Evolutionary conservation across 2,797 vertebrate genomes (phyloP).

Genomic region (Semotilus atromaculatus): DNA sequence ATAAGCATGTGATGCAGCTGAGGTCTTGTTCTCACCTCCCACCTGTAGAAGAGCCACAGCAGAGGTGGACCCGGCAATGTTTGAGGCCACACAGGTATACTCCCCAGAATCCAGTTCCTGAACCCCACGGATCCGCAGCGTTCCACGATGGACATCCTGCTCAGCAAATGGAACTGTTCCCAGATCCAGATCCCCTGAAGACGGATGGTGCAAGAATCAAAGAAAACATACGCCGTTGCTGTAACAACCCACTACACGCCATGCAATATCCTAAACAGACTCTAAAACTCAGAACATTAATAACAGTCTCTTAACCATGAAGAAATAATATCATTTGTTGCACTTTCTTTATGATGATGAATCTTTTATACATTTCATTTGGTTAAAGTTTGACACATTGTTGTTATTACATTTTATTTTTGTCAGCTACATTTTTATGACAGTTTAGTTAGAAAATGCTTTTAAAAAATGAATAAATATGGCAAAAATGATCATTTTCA

Average conservation of each 20-base stretch:
- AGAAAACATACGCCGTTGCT: constrained; percentile 7
- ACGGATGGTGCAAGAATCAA: constrained; percentile 38
- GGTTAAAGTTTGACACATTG: background rate
- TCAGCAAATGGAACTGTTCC: constrained; percentile 70
- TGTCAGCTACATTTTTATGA: too few relatives aligned
- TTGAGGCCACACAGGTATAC: constrained; percentile 84
- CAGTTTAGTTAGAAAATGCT: background rate
- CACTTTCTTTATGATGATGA: background rate
- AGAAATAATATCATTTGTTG: constrained; percentile 9
- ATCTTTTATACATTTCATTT: background rate
- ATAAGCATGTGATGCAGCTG: background rate
- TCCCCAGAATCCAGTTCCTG: constrained; percentile 82
- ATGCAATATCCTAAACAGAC: constrained; percentile 1
- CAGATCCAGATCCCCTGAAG: constrained; percentile 81
- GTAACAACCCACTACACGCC: background rate
- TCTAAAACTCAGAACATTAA: background rate
- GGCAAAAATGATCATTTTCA: background rate
- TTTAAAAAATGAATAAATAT: background rate
- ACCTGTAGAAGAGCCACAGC: constrained; percentile 80
- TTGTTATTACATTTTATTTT: background rate
- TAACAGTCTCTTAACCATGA: background rate
- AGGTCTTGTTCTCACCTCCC: constrained; percentile 80
- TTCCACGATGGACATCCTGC: constrained; percentile 71
- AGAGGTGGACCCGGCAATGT: constrained; percentile 73
- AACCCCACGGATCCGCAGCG: constrained; percentile 78